Conservation (phyloP, 2,113 vertebrate genomes). For the Lasiurus borealis region DNA sequence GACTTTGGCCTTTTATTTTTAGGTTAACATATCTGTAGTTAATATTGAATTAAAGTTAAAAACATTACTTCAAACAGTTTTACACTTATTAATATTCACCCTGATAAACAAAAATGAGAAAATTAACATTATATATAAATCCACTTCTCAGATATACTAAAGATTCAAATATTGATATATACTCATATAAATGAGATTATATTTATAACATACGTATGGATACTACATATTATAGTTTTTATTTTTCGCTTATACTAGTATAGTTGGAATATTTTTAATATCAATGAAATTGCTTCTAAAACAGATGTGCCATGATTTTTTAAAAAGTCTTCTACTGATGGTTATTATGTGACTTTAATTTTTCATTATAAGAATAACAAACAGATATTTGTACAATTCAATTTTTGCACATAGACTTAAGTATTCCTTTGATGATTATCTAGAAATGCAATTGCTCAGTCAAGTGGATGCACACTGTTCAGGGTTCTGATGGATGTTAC, state of each 20-base stretch:
- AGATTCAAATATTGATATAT: not conserved
- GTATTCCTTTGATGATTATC: conserved; percentile 1
- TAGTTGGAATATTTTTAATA: conserved; percentile 11
- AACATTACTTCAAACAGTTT: not conserved
- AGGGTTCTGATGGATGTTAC: not conserved
- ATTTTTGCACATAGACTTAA: not conserved
- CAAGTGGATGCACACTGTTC: not conserved
- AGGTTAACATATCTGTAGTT: not conserved
- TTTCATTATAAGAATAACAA: conserved; percentile 36
- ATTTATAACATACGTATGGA: not conserved
- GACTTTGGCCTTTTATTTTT: not conserved
- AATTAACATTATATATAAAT: not conserved
- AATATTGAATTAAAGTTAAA: not conserved
- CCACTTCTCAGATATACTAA: not conserved
- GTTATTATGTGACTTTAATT: not conserved
- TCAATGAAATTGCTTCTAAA: conserved; percentile 21
- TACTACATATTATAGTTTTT: not conserved
- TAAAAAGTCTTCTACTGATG: not conserved
- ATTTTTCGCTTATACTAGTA: not conserved
- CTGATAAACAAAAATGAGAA: not conserved
- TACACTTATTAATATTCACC: not conserved
- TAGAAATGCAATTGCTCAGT: conserved; percentile 19
- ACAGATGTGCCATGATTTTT: not conserved
- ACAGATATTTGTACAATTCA: not conserved
- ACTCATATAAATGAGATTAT: not conserved